Evolutionary conservation across 2,888 invertebrate species (phyloP), one percentile per base, ranked within the genome.

Genomic region (Eupithecia centaureata): DNA sequence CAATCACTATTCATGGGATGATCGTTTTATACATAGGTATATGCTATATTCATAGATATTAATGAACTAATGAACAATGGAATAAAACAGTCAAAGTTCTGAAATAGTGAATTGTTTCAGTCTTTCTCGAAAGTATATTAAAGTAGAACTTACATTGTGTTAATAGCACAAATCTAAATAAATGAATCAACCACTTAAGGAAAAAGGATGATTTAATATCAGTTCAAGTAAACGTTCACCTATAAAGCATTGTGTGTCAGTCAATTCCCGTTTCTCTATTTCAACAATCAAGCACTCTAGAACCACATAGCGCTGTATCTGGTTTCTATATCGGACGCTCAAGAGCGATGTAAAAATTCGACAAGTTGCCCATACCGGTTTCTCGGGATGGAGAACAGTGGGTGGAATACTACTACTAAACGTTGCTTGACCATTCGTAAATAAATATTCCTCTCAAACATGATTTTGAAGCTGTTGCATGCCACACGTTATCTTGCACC

Each of bases 251-350:
- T 68, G 52, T 77, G 64, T 74, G 61, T 38, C 62, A 18, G 38
- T 22, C 61, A 66, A 79, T 30, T 86, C 83, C 71, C 82, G 78
- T 68, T 72, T 72, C 70, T 77, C 70, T 81, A 79, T 76, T 72
- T 77, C 79, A 67, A 76, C 67, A 77, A 67, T 77, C 38, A 22
- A 69, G 61, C 77, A 73, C 32, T 57, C 57, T 52, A 52, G 15
- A 18, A 13, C 72, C 79, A 80, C 82, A 81, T 81, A 82, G 77
- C 80, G 72, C 76, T 68, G 77, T 87, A 88, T 89, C 88, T 86
- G 82, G 81, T 84, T 86, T 89, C 86, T 87, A 86, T 83, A 88
- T 85, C 80, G 70, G 82, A 86, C 79, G 74, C 79, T 84, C 80
- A 82, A 85, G 82, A 81, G 81, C 72, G 72, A 77, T 80, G 84